These are phyloP conservation scores for Drosophila prostipennis DNA, from an alignment of 2,888 invertebrate genomes.

Conservation along the genomic window DNA sequence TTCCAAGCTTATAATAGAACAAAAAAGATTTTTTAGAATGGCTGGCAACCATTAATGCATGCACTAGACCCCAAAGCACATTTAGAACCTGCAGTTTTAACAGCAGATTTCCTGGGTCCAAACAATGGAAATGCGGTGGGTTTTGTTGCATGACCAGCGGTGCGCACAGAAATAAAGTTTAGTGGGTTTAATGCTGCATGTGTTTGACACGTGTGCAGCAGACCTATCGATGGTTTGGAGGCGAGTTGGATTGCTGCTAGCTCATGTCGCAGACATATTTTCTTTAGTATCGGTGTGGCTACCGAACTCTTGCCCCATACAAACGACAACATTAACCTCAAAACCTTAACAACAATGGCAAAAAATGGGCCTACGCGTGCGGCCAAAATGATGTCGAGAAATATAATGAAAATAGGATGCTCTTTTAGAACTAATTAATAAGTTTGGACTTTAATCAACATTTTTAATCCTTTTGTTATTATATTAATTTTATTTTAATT, in stretches of 20 bases:
- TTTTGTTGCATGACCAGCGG: constrained; percentile 50
- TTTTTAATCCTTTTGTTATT: no score
- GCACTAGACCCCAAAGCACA: constrained; percentile 21
- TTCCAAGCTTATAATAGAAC: background rate
- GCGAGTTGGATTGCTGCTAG: constrained; percentile 37
- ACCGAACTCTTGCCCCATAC: constrained; percentile 53
- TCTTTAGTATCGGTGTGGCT: constrained; percentile 18
- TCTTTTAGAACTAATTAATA: background rate
- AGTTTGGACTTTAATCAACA: no score
- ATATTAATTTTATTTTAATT: no score
- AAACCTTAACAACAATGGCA: constrained; percentile 52
- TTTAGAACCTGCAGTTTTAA: constrained; percentile 20
- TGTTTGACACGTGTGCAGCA: constrained; percentile 61
- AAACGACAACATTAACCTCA: constrained; percentile 74
- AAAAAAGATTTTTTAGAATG: constrained; percentile 25
- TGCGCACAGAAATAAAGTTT: constrained; percentile 67
- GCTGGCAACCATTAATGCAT: constrained; percentile 57
- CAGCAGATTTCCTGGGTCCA: constrained; percentile 53
- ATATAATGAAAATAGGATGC: background rate
- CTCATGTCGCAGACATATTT: constrained; percentile 13
- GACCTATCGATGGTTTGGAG: constrained; percentile 12
- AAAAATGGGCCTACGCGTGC: constrained; percentile 59
- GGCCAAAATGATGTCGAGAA: constrained; percentile 18
- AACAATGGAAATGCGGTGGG: constrained; percentile 56
- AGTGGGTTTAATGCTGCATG: constrained; percentile 58